Base-by-base conservation (phyloP, 2,797 vertebrate species). In the Pangasius larnaudii region DNA sequence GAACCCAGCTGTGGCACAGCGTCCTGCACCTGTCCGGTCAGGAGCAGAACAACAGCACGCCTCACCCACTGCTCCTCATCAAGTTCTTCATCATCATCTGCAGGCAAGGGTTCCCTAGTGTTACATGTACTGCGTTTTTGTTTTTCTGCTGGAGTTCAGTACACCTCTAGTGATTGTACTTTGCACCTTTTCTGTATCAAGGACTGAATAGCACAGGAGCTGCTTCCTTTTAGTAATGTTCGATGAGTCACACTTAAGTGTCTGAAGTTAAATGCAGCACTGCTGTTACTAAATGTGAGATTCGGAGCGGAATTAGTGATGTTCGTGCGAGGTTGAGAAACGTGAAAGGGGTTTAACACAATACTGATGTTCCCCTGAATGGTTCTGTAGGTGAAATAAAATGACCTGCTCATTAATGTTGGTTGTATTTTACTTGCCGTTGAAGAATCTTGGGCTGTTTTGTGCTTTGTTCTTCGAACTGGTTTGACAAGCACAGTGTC, bases 31-130 rank as follows among this genome's bases (percentile, higher is more conserved):
- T 98, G 74, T 94, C 95, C 0, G 89, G 91, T 0, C 75, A 91
- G 2, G 95, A 92, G 91, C 92, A 90, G 82, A 93, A 90, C 36
- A 88, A 90, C 63, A 94, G 93, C 93, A 92, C 95, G 85, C 95
- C 97, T 10, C 95, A 95, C 61, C 98, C 97, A 1, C 95, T 97
- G 0, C 96, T 98, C 84, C 96, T 98, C 88, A 95, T 98, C 85
- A 97, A 98, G 93, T 98, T 98, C 94, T 98, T 98, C 94, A 98
- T 99, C 94, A 97, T 97, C 89, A 96, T 98, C 92, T 98, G 97
- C 98, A 97, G 98, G 98, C 98, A 90, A 94, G 91, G 39, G 61
- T 7, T 39, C 74, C 46, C 46, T 3, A 6, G 33, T n/a, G 39
- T 30, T 27, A 22, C 51, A 36, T 61, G 13, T 14, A 36, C n/a